Evolutionary conservation across 2,113 vertebrate genomes (phyloP).

Genomic region (Stigmatopora argus): DNA sequence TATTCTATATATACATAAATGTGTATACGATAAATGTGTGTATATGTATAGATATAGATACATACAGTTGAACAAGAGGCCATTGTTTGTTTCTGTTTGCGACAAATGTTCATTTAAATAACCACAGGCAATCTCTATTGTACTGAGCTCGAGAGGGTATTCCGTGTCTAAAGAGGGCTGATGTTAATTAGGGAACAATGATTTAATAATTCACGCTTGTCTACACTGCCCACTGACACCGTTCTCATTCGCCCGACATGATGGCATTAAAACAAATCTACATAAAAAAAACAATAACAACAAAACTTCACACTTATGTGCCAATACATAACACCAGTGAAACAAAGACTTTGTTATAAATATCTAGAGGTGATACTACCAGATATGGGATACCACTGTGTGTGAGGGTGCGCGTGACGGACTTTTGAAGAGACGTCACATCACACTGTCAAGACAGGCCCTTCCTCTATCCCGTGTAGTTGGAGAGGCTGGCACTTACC

Average conservation of each 20-base stretch:
- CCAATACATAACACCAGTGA: conserved; percentile 40
- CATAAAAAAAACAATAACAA: conserved; percentile 5
- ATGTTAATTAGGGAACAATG: conserved; percentile 59
- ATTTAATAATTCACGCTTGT: conserved; percentile 56
- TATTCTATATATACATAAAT: too few species aligned
- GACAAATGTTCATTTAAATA: conserved; percentile 10
- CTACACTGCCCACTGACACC: conserved; percentile 45
- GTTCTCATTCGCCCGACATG: conserved; percentile 43
- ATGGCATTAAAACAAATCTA: conserved; percentile 36
- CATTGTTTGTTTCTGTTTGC: conserved; percentile 22
- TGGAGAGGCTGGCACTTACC: conserved; percentile 59
- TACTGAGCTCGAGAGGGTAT: conserved; percentile 28
- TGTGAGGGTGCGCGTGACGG: conserved; percentile 22
- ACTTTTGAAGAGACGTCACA: conserved; percentile 54
- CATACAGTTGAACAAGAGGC: conserved; percentile 10
- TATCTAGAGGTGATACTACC: conserved; percentile 55
- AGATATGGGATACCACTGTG: conserved; percentile 40
- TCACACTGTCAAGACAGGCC: conserved; percentile 52
- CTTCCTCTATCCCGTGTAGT: conserved; percentile 41
- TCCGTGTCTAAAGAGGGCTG: conserved; percentile 34
- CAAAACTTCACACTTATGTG: conserved; percentile 40
- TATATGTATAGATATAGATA: background rate
- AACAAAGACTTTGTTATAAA: conserved; percentile 41
- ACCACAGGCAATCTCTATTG: conserved; percentile 22
- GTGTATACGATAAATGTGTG: too few species aligned